Evolutionary conservation across 2,113 vertebrate species (phyloP).

Genomic region (Bettongia penicillata): DNA sequence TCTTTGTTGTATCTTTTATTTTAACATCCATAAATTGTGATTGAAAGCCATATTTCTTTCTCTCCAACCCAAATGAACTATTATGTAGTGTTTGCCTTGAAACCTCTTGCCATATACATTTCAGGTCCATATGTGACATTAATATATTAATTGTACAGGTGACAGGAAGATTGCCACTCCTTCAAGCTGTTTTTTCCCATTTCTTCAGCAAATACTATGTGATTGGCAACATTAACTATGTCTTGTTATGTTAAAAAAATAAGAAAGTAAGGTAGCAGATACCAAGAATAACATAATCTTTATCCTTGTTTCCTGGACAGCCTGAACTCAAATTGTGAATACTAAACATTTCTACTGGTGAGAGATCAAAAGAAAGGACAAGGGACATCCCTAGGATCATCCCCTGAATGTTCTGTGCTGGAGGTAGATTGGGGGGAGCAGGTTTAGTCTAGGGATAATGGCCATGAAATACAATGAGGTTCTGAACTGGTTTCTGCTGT

Average conservation of each 20-base stretch:
- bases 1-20: not conserved
- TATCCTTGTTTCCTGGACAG: not conserved
- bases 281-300: not conserved
- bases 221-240: not conserved
- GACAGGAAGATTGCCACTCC: not conserved
- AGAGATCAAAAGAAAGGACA: not conserved
- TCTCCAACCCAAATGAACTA: not conserved
- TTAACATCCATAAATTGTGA: not conserved
- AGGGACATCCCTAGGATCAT: not conserved
- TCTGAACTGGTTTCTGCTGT: not conserved
- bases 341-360: not conserved
- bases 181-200: not conserved
- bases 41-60: not conserved
- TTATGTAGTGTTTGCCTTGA: not conserved
- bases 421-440: not conserved
- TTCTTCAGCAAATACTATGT: not conserved
- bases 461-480: not conserved
- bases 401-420: not conserved
- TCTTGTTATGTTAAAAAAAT: not conserved
- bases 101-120: not conserved
- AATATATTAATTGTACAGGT: not conserved
- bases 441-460: not conserved
- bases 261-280: not conserved
- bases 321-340: not conserved
- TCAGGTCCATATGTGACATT: not conserved